Percentiles rank a stretch among this genome's conserved stretches.
phyloP scores from a whole-genome alignment of 2,888 invertebrate genomes.

The Mythimna vitellina region DNA sequence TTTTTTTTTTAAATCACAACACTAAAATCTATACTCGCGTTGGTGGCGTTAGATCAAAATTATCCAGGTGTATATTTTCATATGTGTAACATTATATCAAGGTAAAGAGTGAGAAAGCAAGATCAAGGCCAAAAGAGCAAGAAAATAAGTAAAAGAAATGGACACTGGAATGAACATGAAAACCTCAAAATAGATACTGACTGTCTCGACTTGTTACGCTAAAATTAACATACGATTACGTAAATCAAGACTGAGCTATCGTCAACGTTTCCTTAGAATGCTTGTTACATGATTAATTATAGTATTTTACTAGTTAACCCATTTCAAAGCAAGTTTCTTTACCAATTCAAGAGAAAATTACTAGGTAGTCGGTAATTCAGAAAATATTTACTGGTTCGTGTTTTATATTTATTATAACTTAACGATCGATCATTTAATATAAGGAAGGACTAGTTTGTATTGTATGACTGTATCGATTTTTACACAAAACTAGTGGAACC shows the following conservation, averaged over 20 bases:
- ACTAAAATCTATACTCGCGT: too few relatives aligned
- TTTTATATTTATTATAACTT: conserved; percentile 19
- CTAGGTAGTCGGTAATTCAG: background rate
- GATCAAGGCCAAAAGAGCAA: too few relatives aligned
- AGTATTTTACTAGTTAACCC: conserved; percentile 42
- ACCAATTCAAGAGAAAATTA: conserved; percentile 9
- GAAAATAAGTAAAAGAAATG: background rate
- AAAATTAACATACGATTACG: conserved; percentile 55
- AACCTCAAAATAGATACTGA: conserved; percentile 4
- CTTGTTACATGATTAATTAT: conserved; percentile 54
- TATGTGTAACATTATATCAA: background rate
- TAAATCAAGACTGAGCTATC: conserved; percentile 53
- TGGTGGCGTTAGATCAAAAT: too few relatives aligned
- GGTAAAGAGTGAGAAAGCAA: background rate
- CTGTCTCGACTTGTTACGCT: conserved; percentile 39
- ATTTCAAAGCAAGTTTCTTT: conserved; percentile 39
- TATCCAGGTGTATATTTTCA: too few relatives aligned
- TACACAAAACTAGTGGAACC: background rate
- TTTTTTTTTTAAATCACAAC: too few relatives aligned
- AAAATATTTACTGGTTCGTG: conserved; percentile 2
- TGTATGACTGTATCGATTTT: background rate
- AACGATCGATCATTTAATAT: conserved; percentile 1
- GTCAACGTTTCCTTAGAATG: conserved; percentile 51
- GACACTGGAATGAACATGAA: too few relatives aligned
- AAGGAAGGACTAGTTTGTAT: conserved; percentile 7